Conservation (phyloP, 1,140 invertebrate species). For the Calliopsis andreniformis region DNA sequence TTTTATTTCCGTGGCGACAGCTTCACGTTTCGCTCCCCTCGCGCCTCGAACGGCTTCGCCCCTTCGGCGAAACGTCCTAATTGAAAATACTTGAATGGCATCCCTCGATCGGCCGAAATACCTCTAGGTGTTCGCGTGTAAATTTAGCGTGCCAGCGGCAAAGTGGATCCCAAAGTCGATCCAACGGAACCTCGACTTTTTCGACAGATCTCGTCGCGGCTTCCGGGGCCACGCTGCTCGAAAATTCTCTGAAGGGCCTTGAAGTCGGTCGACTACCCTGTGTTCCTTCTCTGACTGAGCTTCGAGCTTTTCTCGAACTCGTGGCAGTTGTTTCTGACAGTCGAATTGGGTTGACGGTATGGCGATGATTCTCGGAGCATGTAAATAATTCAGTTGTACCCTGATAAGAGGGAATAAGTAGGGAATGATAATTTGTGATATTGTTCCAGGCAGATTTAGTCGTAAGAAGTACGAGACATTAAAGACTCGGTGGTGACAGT, state of each 20-base stretch:
- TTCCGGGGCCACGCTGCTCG: neutral
- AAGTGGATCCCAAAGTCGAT: constrained; percentile 40
- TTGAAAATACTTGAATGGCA: constrained; percentile 72
- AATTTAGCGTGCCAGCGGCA: constrained; percentile 64
- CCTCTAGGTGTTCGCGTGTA: constrained; percentile 61
- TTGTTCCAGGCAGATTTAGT: too few species aligned
- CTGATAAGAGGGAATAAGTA: too few species aligned
- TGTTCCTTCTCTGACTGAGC: too few species aligned
- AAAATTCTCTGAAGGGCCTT: neutral
- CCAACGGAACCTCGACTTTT: constrained; percentile 29
- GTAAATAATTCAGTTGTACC: too few species aligned
- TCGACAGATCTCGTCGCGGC: neutral
- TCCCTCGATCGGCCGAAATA: constrained; percentile 66
- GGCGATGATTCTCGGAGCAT: too few species aligned
- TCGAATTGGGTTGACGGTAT: too few species aligned
- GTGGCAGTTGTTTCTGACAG: too few species aligned
- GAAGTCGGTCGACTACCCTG: neutral
- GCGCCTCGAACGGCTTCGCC: constrained; percentile 28
- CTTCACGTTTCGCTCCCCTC: constrained; percentile 30
- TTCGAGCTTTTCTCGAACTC: too few species aligned
- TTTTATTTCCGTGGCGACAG: constrained; percentile 56
- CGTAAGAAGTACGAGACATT: too few species aligned
- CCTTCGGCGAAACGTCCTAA: constrained; percentile 56
- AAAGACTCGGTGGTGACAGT: too few species aligned
- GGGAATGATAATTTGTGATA: too few species aligned